Percentiles rank a stretch among this genome's conserved stretches.
These are phyloP conservation scores for Ailuropoda melanoleuca DNA, from an alignment of 2,113 vertebrate species.

Conservation along the genomic window DNA sequence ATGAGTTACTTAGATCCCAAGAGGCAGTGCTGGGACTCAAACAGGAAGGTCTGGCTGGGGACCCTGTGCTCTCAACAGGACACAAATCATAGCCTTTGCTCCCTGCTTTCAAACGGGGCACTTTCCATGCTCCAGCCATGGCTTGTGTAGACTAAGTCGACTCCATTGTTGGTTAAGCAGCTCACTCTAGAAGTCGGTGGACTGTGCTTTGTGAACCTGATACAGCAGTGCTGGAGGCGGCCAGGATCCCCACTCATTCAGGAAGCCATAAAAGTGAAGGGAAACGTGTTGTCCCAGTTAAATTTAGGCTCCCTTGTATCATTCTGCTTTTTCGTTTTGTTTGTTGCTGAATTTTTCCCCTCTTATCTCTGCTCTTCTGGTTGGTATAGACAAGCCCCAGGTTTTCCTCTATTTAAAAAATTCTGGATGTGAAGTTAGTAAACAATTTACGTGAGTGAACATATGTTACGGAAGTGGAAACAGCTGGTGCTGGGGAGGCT, in stretches of 20 bases:
- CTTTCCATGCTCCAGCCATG: neutral
- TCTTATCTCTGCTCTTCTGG: constrained; percentile 38
- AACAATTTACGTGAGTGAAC: constrained; percentile 80
- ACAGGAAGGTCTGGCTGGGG: neutral
- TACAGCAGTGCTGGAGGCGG: rapidly evolving
- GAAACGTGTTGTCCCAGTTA: neutral
- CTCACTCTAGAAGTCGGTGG: rapidly evolving
- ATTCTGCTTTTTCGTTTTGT: constrained; percentile 51
- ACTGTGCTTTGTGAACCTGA: neutral
- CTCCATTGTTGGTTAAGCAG: neutral
- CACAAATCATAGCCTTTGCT: rapidly evolving
- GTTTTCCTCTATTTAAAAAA: constrained; percentile 69
- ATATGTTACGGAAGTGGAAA: constrained; percentile 85
- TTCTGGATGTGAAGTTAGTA: constrained; percentile 81
- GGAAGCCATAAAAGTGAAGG: neutral
- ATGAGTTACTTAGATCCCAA: neutral
- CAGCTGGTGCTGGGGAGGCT: constrained; percentile 81
- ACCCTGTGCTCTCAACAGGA: neutral
- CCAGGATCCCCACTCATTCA: neutral
- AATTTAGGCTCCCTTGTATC: neutral
- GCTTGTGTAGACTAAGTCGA: rapidly evolving
- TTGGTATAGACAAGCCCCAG: neutral
- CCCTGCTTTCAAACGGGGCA: rapidly evolving
- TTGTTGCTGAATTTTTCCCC: neutral
- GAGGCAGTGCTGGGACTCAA: neutral